These are phyloP conservation scores for Hypena proboscidalis DNA, from an alignment of 2,888 invertebrate species.

Conservation along the genomic window DNA sequence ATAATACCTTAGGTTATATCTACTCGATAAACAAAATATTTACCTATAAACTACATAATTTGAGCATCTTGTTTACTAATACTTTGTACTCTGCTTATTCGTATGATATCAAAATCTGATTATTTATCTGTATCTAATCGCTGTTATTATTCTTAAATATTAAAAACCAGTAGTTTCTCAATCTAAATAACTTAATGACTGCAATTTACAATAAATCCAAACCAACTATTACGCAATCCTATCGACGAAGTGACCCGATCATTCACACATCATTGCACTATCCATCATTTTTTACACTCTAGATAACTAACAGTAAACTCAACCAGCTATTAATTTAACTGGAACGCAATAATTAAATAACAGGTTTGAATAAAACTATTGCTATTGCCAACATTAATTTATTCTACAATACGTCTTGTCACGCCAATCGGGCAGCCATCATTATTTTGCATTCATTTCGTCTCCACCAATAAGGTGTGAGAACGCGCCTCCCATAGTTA, in stretches of 20 bases:
- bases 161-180: too few species aligned
- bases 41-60: too few species aligned
- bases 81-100: too few species aligned
- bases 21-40: too few species aligned
- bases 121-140: too few species aligned
- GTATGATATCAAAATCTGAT: too few species aligned
- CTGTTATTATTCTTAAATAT: too few species aligned
- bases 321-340: constrained; percentile 37
- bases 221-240: background rate
- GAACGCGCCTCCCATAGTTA: constrained; percentile 67
- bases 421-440: constrained; percentile 75
- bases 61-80: too few species aligned
- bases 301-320: constrained; percentile 34
- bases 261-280: constrained; percentile 23
- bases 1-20: too few species aligned
- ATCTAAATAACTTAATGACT: too few species aligned
- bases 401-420: constrained; percentile 77
- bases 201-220: background rate
- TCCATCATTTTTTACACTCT: constrained; percentile 30
- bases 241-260: background rate
- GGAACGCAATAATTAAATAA: constrained; percentile 50
- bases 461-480: constrained; percentile 63
- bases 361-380: constrained; percentile 50
- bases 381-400: constrained; percentile 62
- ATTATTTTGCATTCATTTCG: constrained; percentile 77